Conservation (phyloP, 2,797 vertebrate genomes). For the Pelochelys cantorii region DNA sequence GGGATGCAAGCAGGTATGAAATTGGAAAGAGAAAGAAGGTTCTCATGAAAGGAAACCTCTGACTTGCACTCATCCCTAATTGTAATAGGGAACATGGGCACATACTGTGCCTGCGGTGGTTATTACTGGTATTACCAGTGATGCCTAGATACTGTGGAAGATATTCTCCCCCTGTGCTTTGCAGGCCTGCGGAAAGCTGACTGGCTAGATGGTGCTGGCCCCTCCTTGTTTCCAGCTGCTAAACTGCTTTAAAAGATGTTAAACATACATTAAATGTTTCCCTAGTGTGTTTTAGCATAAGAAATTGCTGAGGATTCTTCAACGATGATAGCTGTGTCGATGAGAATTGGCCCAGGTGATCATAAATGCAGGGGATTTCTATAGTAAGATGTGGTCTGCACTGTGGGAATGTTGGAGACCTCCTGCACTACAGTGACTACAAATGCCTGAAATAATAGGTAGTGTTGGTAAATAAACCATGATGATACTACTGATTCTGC, state of each 20-base stretch:
- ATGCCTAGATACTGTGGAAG: neutral
- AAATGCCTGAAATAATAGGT: neutral
- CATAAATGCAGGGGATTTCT: neutral
- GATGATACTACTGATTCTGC: neutral
- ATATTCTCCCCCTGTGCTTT: neutral
- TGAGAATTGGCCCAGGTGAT: neutral
- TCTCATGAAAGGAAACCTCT: neutral
- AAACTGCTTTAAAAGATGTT: neutral
- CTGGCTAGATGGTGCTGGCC: neutral
- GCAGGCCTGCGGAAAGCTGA: neutral
- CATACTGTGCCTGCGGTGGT: fast-evolving
- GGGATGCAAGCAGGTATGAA: neutral
- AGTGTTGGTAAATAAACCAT: neutral
- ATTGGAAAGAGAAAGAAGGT: neutral
- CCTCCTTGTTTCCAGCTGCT: neutral
- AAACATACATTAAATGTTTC: neutral
- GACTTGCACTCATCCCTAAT: neutral
- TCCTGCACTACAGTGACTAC: neutral
- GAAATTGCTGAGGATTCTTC: neutral
- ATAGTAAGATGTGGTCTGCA: neutral
- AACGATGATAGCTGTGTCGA: neutral
- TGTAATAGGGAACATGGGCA: neutral
- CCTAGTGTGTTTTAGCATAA: neutral
- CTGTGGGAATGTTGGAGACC: neutral
- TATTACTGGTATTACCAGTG: neutral